Evolutionary conservation across 2,797 vertebrate species (phyloP).

Genomic region (Myotis findleyi): DNA sequence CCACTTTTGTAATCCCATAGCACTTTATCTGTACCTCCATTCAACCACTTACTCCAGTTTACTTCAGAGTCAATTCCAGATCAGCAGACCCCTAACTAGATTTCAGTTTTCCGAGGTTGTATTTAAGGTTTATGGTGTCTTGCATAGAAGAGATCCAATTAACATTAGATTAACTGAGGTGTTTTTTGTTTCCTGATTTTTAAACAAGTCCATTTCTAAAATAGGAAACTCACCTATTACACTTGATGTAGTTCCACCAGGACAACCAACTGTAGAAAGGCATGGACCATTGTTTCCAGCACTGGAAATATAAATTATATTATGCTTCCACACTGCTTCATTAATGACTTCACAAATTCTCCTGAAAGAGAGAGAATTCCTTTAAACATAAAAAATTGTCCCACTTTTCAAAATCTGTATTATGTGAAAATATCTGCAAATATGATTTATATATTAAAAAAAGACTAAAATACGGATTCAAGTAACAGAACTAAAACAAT

Average conservation of each 20-base stretch:
- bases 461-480: not conserved
- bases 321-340: constrained; percentile 98
- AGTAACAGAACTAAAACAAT: not conserved
- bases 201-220: constrained; percentile 5
- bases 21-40: not conserved
- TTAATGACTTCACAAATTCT: constrained; percentile 98
- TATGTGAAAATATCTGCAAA: not conserved
- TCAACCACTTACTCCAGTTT: not conserved
- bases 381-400: not conserved
- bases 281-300: constrained; percentile 99
- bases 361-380: constrained; percentile 85
- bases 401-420: not conserved
- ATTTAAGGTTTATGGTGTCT: not conserved
- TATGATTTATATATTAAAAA: not conserved
- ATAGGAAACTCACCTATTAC: constrained; percentile 92
- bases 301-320: constrained; percentile 97
- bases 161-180: not conserved
- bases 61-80: not conserved
- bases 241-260: constrained; percentile 96
- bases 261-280: constrained; percentile 98
- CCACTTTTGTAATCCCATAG: not conserved
- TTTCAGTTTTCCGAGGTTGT: not conserved
- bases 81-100: not conserved
- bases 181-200: not conserved
- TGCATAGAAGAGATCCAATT: not conserved